Evolutionary conservation across 2,797 vertebrate species (phyloP), one percentile per base, ranked within the genome.

Genomic region (Hydrophis major): DNA sequence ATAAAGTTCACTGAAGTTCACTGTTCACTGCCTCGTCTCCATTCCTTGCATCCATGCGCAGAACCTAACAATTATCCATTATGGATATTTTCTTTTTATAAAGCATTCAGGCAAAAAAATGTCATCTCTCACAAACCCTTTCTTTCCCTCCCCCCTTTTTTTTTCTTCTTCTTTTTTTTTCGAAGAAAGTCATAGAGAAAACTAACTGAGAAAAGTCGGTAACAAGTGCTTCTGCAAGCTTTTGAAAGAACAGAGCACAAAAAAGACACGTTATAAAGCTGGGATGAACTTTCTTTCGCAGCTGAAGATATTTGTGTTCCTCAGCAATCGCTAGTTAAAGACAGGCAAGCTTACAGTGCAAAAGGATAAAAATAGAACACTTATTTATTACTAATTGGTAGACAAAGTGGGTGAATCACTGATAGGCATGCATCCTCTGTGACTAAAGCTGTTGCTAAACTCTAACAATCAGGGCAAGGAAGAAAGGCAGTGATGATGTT

Each of bases 51-150:
- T 2, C 37, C 37, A 37, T 37, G 37, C 37, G 37, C 37, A 37
- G 37, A 37, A 37, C 37, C 2, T 37, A 37, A 37, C 37, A 37
- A 37, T 37, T 37, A 0, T 28, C 87, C 6, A 6, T 83, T 63
- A 4, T 2, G 55, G 0, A 86, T 53, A 63, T 87, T 89, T 37
- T 4, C 91, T 55, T 14, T 66, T 16, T 10, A 83, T 32, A 12
- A 13, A 28, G 1, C 59, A 93, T 93, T 94, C 61, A 93, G 60
- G 14, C 74, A 92, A 95, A 86, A 95, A 83, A 78, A 32, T 25
- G 27, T 93, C 92, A 92, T 92, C 90, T 93, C 91, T 94, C 94
- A 95, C 69, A 69, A 66, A 11, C 4, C 7, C 18, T n/a, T 8
- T 32, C 12, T n/a, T 4, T 28, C 11, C 37, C 3, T 32, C 37